A percentile compares a stretch with the other conserved stretches of the same genome.
phyloP scores from a whole-genome alignment of 2,113 vertebrate genomes.

The Mungos mungo region DNA sequence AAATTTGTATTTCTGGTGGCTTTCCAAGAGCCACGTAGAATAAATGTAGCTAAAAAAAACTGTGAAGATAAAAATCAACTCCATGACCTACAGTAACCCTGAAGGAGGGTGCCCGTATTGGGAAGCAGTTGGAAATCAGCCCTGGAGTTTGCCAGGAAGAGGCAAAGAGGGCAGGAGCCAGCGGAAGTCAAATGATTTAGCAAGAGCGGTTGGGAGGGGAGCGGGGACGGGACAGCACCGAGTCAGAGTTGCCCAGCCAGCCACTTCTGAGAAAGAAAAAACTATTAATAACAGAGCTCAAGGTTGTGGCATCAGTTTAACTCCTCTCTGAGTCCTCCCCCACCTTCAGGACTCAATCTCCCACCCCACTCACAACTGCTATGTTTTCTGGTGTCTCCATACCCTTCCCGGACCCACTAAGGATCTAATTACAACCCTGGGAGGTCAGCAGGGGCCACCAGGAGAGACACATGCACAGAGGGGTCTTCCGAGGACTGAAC shows the following conservation, averaged over 20 bases:
- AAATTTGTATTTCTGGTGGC: neutral
- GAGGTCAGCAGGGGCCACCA: constrained; percentile 39
- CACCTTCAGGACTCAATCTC: neutral
- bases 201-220: no score
- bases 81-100: neutral
- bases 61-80: neutral
- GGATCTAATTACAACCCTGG: constrained; percentile 76
- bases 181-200: neutral
- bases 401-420: constrained; percentile 52
- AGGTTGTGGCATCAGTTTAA: constrained; percentile 50
- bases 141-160: neutral
- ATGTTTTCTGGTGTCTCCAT: constrained; percentile 49
- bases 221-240: no score
- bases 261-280: constrained; percentile 59
- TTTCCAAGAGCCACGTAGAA: neutral
- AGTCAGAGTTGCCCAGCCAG: neutral
- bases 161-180: neutral
- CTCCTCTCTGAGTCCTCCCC: constrained; percentile 44
- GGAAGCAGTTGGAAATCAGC: neutral
- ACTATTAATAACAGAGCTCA: constrained; percentile 57
- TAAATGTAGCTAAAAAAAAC: neutral
- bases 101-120: neutral
- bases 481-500: neutral
- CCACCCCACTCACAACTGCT: constrained; percentile 2
- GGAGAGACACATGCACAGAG: neutral